Evolutionary conservation across 2,113 vertebrate species (phyloP).

Genomic region (Gavialis gangeticus): DNA sequence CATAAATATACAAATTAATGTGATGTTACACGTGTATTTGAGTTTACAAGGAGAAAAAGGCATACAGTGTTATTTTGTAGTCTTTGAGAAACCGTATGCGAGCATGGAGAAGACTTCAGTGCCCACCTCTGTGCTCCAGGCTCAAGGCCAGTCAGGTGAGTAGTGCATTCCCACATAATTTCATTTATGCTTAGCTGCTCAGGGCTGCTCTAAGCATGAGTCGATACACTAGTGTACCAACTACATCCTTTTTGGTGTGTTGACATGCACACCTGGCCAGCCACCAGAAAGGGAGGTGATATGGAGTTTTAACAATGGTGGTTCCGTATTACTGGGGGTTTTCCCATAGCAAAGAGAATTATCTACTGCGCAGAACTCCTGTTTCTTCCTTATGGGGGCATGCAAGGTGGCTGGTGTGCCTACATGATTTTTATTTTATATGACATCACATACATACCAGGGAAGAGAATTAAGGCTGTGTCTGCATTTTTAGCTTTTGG

Average conservation of each 20-base stretch:
- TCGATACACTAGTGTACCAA: fast-evolving
- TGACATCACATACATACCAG: background rate
- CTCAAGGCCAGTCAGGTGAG: background rate
- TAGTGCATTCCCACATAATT: background rate
- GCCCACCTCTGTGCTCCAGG: background rate
- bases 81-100: background rate
- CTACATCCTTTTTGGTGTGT: background rate
- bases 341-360: constrained; percentile 9
- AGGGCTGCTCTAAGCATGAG: background rate
- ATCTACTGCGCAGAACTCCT: background rate
- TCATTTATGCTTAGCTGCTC: background rate
- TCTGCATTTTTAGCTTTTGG: background rate
- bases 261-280: fast-evolving
- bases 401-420: background rate
- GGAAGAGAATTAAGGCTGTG: background rate
- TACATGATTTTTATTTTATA: background rate
- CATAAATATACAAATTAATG: background rate
- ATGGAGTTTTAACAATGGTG: background rate
- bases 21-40: too few relatives aligned
- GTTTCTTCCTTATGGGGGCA: background rate
- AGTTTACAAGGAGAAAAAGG: background rate
- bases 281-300: background rate
- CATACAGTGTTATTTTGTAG: background rate
- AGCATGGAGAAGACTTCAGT: fast-evolving
- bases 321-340: background rate